These are phyloP conservation scores for Hyposmocoma kahamanoa DNA, from an alignment of 1,140 invertebrate species.

Conservation along the genomic window DNA sequence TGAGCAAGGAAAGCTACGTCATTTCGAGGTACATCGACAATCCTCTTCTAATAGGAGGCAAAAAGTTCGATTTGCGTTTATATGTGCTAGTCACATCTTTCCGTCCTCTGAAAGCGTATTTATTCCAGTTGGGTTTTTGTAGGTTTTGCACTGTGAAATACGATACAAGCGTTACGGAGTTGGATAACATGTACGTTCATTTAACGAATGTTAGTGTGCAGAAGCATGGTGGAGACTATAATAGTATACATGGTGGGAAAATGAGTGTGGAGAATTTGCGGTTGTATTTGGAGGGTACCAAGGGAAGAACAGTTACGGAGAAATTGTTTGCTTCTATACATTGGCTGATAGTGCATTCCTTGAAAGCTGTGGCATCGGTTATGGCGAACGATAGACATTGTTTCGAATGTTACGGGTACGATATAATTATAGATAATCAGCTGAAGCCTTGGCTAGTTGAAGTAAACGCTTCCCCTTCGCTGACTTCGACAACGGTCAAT, in stretches of 20 bases:
- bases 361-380: slow-evolving; percentile 87
- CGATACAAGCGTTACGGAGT: slow-evolving; percentile 83
- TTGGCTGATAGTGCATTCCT: slow-evolving; percentile 91
- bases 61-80: slow-evolving; percentile 90
- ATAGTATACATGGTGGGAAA: slow-evolving; percentile 95
- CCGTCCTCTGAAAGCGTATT: slow-evolving; percentile 85
- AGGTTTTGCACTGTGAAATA: slow-evolving; percentile 90
- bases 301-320: slow-evolving; percentile 90
- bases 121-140: slow-evolving; percentile 88
- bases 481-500: slow-evolving; percentile 95
- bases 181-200: slow-evolving; percentile 91
- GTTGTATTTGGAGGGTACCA: slow-evolving; percentile 92
- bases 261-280: slow-evolving; percentile 93
- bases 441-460: slow-evolving; percentile 93
- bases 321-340: slow-evolving; percentile 88
- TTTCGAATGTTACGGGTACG: slow-evolving; percentile 95
- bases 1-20: slow-evolving; percentile 90
- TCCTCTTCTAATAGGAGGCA: slow-evolving; percentile 88
- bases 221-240: slow-evolving; percentile 93
- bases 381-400: slow-evolving; percentile 87
- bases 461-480: slow-evolving; percentile 95
- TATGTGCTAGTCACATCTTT: slow-evolving; percentile 91
- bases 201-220: slow-evolving; percentile 91
- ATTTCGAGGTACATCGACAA: slow-evolving; percentile 93
- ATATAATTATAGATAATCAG: slow-evolving; percentile 90